These are phyloP conservation scores for Mungos mungo DNA, from an alignment of 2,113 vertebrate species.

Conservation along the genomic window DNA sequence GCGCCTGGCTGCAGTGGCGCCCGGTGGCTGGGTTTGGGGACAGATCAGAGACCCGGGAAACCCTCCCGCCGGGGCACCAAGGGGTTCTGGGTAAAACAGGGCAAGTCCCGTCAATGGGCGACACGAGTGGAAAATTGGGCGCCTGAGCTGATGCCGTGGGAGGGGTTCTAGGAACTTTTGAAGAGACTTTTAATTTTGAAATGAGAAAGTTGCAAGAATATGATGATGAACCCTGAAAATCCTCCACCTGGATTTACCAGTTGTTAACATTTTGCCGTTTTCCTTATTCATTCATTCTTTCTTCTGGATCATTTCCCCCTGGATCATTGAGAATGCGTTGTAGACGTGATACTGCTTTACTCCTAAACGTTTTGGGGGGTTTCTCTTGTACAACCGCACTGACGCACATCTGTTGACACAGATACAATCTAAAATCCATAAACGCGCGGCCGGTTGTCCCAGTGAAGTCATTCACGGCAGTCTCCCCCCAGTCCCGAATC, in stretches of 20 bases:
- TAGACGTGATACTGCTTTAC: neutral
- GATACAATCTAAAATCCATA: neutral
- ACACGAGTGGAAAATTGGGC: neutral
- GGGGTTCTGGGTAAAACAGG: neutral
- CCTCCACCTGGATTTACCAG: neutral
- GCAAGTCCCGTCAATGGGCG: neutral
- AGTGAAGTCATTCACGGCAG: no score
- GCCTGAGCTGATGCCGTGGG: no score
- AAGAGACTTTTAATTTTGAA: neutral
- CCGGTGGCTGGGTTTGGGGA: neutral
- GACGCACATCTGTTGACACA: no score
- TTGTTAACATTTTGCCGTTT: neutral
- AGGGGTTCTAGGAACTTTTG: neutral
- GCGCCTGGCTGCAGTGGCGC: neutral
- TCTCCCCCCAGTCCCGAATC: neutral
- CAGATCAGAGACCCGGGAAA: neutral
- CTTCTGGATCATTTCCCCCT: neutral
- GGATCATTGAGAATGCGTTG: neutral
- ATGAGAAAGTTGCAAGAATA: neutral
- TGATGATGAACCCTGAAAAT: neutral
- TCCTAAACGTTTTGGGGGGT: neutral
- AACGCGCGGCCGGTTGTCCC: neutral
- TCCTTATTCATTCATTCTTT: neutral
- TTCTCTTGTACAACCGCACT: neutral
- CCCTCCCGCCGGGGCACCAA: neutral